Conservation (phyloP, 2,797 vertebrate species). For the Myiotriccus ornatus region DNA sequence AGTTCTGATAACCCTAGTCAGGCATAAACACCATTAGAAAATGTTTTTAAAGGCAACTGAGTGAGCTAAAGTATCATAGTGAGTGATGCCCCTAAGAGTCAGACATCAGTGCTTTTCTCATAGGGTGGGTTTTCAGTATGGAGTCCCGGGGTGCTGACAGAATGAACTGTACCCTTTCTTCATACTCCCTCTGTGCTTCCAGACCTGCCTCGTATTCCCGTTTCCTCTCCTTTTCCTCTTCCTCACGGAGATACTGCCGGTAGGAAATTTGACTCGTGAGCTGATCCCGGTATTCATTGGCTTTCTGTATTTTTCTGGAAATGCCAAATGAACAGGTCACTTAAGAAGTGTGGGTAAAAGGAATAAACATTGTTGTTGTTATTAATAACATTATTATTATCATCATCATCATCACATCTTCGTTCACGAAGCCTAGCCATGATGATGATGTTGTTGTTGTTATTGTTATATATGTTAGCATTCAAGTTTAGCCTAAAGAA, state of each 20-base stretch:
- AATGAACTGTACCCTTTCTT: slow-evolving; percentile 72
- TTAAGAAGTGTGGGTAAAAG: background rate
- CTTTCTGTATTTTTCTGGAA: slow-evolving; percentile 69
- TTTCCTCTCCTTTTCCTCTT: slow-evolving; percentile 69
- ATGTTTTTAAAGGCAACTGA: background rate
- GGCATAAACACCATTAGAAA: background rate
- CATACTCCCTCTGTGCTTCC: slow-evolving; percentile 65
- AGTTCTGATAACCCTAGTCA: background rate
- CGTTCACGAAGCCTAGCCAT: too few relatives aligned
- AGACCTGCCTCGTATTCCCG: slow-evolving; percentile 68
- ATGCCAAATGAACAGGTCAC: background rate
- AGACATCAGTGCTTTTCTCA: slow-evolving; percentile 64
- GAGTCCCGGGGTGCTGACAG: slow-evolving; percentile 60
- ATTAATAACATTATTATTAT: background rate
- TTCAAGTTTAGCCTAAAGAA: background rate
- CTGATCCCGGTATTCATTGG: slow-evolving; percentile 75
- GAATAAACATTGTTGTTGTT: background rate
- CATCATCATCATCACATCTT: too few relatives aligned
- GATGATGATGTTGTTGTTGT: background rate
- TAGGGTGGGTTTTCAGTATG: slow-evolving; percentile 70
- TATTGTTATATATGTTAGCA: background rate
- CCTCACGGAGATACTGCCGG: slow-evolving; percentile 57
- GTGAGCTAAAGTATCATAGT: background rate
- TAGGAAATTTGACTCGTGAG: slow-evolving; percentile 81
- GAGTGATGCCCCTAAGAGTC: background rate